phyloP scores from a whole-genome alignment of 2,888 invertebrate species.

The Julus scandinavius region DNA sequence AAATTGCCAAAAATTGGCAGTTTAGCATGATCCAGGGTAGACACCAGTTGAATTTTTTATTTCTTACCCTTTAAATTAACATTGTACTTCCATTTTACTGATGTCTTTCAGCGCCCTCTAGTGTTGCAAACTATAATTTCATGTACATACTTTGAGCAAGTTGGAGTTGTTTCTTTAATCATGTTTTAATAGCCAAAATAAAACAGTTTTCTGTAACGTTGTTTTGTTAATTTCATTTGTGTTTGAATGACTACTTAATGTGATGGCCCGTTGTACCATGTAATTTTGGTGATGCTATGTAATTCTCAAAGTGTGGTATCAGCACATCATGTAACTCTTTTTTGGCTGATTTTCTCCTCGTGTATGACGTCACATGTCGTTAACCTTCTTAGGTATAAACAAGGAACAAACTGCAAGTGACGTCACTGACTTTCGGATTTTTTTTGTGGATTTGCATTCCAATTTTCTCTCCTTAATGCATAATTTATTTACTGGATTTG shows the following conservation, averaged over 20 bases:
- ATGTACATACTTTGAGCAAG: neutral
- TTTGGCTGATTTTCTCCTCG: neutral
- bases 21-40: neutral
- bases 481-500: neutral
- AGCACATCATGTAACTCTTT: neutral
- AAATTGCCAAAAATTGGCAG: neutral
- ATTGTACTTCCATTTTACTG: neutral
- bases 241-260: neutral
- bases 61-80: constrained; percentile 26
- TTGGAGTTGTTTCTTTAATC: constrained; percentile 15
- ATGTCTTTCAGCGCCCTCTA: neutral
- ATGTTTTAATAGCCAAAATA: neutral
- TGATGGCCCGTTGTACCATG: neutral
- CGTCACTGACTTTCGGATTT: constrained; percentile 17
- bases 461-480: neutral
- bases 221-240: neutral
- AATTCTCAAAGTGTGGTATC: too few relatives aligned
- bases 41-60: constrained; percentile 24
- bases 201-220: neutral
- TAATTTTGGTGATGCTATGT: too few relatives aligned
- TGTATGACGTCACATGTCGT: neutral
- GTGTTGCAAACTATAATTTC: constrained; percentile 28
- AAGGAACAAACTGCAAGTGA: neutral
- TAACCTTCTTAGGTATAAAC: neutral
- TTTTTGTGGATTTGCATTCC: neutral